Evolutionary conservation across 2,797 vertebrate genomes (phyloP), one percentile per base, ranked within the genome.

Genomic region (Adelosebastes latens): DNA sequence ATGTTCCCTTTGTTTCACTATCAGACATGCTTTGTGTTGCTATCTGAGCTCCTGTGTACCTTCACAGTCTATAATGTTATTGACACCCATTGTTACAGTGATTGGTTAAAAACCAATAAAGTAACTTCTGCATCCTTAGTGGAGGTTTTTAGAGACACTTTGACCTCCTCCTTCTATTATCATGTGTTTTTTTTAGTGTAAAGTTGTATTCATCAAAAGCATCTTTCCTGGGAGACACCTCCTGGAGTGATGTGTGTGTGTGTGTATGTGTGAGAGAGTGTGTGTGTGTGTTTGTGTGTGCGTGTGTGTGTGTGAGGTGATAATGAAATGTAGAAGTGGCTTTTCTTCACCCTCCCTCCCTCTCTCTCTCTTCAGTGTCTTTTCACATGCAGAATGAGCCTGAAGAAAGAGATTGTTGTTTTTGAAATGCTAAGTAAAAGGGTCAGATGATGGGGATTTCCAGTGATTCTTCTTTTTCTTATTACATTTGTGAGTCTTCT

Each of bases 11-110:
- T 78, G 27, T n/a, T 34, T 39, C 8, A 34, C 55, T 27, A 42
- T 65, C 74, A 42, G 60, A 46, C 32, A 1, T 62, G 59, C 77
- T 83, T 74, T 82, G 77, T 77, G 53, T 49, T 74, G 29, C 62
- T 72, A 69, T 82, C 58, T 13, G 32, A 8, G 6, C 9, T 22
- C 29, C 42, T 59, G 0, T 42, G 16, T 29, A 13, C 34, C 16
- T 27, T 14, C 18, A 36, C 27, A 29, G 29, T 16, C 3, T 22
- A 24, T 61, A 12, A 10, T 49, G 60, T 25, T 20, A 52, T 56
- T 55, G 6, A 24, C 42, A 16, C 13, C n/a, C 53, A 24, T 53
- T 74, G 76, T 77, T 39, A 0, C n/a, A 27, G 4, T 73, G 42
- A 66, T 64, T 56, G 20, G 24, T 49, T 22, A 24, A 20, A 46